Percentiles rank a stretch among this genome's conserved stretches.
Evolutionary conservation across 2,113 vertebrate genomes (phyloP).

Genomic region (Orthonyx spaldingii): DNA sequence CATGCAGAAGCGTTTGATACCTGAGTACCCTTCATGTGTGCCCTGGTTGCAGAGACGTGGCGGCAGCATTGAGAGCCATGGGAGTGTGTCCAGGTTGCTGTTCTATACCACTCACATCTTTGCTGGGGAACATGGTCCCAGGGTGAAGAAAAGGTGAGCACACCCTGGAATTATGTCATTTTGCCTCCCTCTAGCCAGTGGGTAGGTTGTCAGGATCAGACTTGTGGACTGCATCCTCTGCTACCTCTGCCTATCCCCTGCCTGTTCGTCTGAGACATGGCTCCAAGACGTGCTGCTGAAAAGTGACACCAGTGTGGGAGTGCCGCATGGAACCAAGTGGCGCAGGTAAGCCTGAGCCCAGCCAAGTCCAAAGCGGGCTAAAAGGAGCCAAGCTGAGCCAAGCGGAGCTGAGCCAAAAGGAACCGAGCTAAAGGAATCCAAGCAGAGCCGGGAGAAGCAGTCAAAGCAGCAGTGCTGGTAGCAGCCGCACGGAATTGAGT

Average conservation of each 20-base stretch:
- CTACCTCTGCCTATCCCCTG: background rate
- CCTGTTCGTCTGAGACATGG: accelerated
- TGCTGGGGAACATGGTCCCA: background rate
- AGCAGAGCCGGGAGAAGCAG: background rate
- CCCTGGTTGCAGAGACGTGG: background rate
- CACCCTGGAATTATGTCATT: background rate
- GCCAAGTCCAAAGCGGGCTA: accelerated
- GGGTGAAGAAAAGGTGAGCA: background rate
- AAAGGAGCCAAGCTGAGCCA: background rate
- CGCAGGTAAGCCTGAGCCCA: accelerated
- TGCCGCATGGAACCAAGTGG: accelerated
- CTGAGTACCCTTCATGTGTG: background rate
- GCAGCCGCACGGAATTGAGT: accelerated
- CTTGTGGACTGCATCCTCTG: background rate
- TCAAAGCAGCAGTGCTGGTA: background rate
- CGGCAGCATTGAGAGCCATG: background rate
- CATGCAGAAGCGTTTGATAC: background rate
- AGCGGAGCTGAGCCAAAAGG: background rate
- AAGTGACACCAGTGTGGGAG: background rate
- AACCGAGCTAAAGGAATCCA: background rate
- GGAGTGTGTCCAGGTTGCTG: background rate
- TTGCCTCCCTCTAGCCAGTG: background rate
- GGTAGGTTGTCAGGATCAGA: background rate
- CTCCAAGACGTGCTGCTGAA: background rate
- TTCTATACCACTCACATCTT: no score